phyloP scores from a whole-genome alignment of 2,113 vertebrate species.

The Ochotona curzoniae region DNA sequence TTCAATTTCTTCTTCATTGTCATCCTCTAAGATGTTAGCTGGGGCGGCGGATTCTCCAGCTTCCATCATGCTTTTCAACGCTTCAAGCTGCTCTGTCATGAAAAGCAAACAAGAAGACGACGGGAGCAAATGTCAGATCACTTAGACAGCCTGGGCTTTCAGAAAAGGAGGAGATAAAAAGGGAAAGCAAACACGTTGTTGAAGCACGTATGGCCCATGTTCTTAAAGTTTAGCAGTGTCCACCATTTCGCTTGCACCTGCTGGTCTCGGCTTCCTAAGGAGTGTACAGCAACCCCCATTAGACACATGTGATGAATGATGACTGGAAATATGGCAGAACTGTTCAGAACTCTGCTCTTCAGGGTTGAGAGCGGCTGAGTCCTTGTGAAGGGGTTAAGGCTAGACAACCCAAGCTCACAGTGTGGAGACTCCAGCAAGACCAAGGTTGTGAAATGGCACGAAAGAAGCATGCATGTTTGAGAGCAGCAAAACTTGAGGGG shows the following conservation, averaged over 20 bases:
- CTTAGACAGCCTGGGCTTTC: neutral
- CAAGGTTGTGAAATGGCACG: neutral
- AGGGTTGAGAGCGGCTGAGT: neutral
- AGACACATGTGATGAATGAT: neutral
- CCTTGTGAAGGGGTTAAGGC: neutral
- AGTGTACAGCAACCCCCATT: fast-evolving
- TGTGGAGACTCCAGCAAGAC: neutral
- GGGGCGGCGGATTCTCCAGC: slow-evolving; percentile 95
- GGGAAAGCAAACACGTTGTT: fast-evolving
- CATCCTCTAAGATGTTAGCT: slow-evolving; percentile 95
- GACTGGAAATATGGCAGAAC: neutral
- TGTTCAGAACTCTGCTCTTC: neutral
- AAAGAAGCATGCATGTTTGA: neutral
- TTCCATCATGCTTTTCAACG: slow-evolving; percentile 98
- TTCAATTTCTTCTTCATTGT: slow-evolving; percentile 96
- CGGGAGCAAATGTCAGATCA: neutral
- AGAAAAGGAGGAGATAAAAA: neutral
- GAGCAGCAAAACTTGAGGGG: neutral
- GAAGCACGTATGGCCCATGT: fast-evolving
- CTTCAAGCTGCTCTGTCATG: slow-evolving; percentile 95
- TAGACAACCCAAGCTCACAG: neutral
- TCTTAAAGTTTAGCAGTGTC: neutral
- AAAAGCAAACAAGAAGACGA: slow-evolving; percentile 59
- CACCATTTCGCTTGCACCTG: neutral
- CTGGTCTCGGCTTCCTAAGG: neutral